Base-by-base conservation (phyloP, 1,140 invertebrate genomes). In the Drosophila orosa region DNA sequence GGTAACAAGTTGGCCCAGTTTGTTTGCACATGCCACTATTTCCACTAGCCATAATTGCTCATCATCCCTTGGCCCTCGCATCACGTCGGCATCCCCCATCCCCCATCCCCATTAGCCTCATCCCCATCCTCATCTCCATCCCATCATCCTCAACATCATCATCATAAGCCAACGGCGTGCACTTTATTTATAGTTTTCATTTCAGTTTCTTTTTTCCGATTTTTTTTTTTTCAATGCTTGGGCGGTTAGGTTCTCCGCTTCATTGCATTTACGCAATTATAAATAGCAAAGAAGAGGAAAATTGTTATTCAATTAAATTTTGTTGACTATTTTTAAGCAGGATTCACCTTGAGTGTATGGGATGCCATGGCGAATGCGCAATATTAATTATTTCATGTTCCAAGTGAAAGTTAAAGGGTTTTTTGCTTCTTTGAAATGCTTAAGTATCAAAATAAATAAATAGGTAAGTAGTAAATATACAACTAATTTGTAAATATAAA, bases 211-310 rank as follows among this genome's bases (percentile, higher is more conserved):
- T 62, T 33, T 27, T 45, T 45, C 25, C 59, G 44, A n/a, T 37
- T 39, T 39, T 56, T 50, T 56, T 48, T 58, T 65, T 73, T 73
- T 50, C 57, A 66, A 58, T 77, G 65, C 74, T 74, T 68, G 45
- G 60, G 33, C 78, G 67, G 57, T 59, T 73, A 45, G 62, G 58
- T 76, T 68, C 57, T 80, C 25, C 74, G 69, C 68, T 78, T 81
- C 68, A 85, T 78, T 82, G 78, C 68, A 86, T 78, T 78, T 67
- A 66, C 45, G 74, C 74, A 85, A 86, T 86, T 86, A 81, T 54
- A 80, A 73, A 76, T 75, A 57, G 72, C 50, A 27, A 66, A 58
- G 61, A 47, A 42, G 55, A 67, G 47, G 19, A 67, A 86, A 78
- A 56, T 47, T 74, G 50, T 59, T 78, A 74, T 83, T 85, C 68